Evolutionary conservation across 2,888 invertebrate genomes (phyloP), one percentile per base, ranked within the genome.

Genomic region (Apotomis capreana): DNA sequence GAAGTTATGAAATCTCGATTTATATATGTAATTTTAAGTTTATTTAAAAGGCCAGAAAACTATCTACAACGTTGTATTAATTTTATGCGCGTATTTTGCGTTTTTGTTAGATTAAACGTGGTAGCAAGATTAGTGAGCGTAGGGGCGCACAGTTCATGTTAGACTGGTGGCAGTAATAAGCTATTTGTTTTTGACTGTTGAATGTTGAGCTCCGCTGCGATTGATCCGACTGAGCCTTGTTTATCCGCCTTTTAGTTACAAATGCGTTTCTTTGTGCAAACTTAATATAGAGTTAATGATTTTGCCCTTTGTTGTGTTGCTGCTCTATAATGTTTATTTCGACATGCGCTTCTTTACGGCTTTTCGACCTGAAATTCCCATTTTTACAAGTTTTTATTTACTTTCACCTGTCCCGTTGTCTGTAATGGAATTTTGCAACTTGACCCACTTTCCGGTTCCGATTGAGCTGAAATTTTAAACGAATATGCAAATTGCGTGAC

Each of bases 161-260:
- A 44, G 8, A 37, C 10, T 68, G 67, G 71, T 44, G 8, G 44
- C 10, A 58, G 46, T 68, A 72, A 72, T 72, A 72, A 72, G 72
- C 68, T 72, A 46, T 72, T 72, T 72, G 72, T 72, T 68, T 68
- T 68, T 68, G 72, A 72, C 72, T 68, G 72, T 72, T 68, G 68
- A 52, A 58, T 36, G 69, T 72, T 68, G 26, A 49, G 71, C 71
- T 71, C 37, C 51, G 71, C 67, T 68, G 71, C 67, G 61, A 70
- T 70, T 70, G 70, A 70, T 70, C 65, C 60, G 26, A 52, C 49
- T 64, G 64, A 44, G 54, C 64, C 12, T 64, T 72, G 72, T 72
- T 72, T 71, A 63, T 63, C 68, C 44, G 68, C 68, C 72, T 58
- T 68, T 72, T 72, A 72, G 68, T 68, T 63, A 67, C 58, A 54